Evolutionary conservation across 1,140 invertebrate species (phyloP), one percentile per base, ranked within the genome.

Genomic region (Drosophila nebulosa): DNA sequence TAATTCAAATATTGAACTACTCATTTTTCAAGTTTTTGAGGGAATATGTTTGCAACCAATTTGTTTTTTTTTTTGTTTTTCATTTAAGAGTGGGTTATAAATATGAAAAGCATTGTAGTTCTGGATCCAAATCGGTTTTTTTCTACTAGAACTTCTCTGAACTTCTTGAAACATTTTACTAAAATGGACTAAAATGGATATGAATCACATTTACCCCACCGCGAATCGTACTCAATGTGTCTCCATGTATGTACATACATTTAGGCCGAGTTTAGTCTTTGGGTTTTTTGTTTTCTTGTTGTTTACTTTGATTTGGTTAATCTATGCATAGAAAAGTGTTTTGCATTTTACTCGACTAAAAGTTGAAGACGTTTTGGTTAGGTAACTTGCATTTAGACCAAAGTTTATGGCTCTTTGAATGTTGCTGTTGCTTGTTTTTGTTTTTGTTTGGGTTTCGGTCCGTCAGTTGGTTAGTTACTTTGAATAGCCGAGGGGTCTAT

Each of bases 311-410:
- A 55, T 57, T 68, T 65, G 42, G 81, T 86, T 84, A 84, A 84
- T 84, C 81, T 84, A 84, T 84, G 81, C 81, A 68, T 32, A 32
- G 27, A 46, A 79, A 70, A 86, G 63, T 74, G 74, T 80, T 84
- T 84, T 84, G 80, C 80, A 84, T 84, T 16, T 12, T 6, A 27
- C 36, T 55, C 39, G 7, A 76, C 73, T 61, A 76, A 76, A 76
- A 78, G 70, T 60, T 65, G 50, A 70, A 72, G 68, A 74, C 63
- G 56, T 39, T 74, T 51, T 70, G 18, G 26, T 57, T 26, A 18
- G 52, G 55, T 24, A 52, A 26, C 46, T 53, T 32, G 39, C 59
- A 22, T 50, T 57, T 22, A 35, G 14, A 46, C 52, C 27, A 55
- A 55, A 55, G 24, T 55, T 55, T 55, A 55, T 55, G 14, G 52